Evolutionary conservation across 2,888 invertebrate species (phyloP).

Genomic region (Oscheius sp.): DNA sequence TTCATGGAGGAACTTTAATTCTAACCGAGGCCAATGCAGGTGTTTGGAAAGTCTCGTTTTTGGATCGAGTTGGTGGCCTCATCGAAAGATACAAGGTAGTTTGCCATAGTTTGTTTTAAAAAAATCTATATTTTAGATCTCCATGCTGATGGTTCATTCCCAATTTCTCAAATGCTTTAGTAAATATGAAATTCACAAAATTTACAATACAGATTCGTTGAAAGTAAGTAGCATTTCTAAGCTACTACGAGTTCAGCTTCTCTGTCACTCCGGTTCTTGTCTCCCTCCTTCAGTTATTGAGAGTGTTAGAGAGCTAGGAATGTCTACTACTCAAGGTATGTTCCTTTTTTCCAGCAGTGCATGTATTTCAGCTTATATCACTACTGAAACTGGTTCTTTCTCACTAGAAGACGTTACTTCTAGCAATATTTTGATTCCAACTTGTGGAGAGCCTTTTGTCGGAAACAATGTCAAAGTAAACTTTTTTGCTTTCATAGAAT

Average conservation of each 20-base stretch:
- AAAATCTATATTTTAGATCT: constrained; percentile 21
- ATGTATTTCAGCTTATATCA: constrained; percentile 41
- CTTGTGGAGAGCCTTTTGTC: constrained; percentile 42
- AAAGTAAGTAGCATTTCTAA: constrained; percentile 37
- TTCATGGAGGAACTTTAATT: constrained; percentile 45
- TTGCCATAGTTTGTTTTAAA: not conserved
- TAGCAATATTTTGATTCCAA: constrained; percentile 13
- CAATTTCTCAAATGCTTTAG: constrained; percentile 50
- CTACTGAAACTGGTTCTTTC: constrained; percentile 46
- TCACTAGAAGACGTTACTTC: constrained; percentile 40
- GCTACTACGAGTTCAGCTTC: constrained; percentile 29
- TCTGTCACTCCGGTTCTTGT: constrained; percentile 45
- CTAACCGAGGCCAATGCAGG: constrained; percentile 46
- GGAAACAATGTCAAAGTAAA: constrained; percentile 46
- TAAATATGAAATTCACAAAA: constrained; percentile 51
- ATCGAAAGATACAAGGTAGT: constrained; percentile 49
- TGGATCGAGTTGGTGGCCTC: constrained; percentile 48
- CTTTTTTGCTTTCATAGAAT: too few species aligned
- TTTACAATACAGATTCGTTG: constrained; percentile 45
- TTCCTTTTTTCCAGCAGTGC: not conserved
- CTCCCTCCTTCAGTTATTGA: constrained; percentile 34
- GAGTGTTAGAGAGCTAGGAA: constrained; percentile 39
- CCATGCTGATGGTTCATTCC: constrained; percentile 43
- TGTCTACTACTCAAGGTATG: constrained; percentile 46
- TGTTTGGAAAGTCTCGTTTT: constrained; percentile 50